phyloP scores from a whole-genome alignment of 2,797 vertebrate genomes.

The Fringilla coelebs region DNA sequence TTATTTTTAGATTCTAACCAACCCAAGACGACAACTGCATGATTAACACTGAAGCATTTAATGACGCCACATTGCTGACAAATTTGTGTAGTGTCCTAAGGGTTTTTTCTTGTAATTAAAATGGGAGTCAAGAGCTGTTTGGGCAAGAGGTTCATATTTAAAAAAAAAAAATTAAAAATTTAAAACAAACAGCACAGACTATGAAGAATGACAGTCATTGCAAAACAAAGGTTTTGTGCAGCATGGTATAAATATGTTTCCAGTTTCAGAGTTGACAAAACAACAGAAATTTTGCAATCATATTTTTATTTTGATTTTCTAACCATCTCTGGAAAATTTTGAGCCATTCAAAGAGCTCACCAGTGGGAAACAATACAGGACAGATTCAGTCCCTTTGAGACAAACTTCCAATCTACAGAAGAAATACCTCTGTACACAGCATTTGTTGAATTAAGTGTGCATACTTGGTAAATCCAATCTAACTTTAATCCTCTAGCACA shows the following conservation, averaged over 20 bases:
- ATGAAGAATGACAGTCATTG: not conserved
- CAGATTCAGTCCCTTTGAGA: not conserved
- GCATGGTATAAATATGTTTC: not conserved
- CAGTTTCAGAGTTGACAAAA: not conserved
- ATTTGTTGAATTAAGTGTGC: not conserved
- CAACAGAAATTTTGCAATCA: not conserved
- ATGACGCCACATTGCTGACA: not conserved
- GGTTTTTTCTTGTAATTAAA: constrained; percentile 30
- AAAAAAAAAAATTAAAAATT: not conserved
- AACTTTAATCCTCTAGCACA: not conserved
- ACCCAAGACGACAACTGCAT: not conserved
- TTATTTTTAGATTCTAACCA: not conserved
- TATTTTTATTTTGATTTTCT: not conserved
- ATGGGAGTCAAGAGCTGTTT: not conserved
- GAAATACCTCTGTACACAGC: not conserved
- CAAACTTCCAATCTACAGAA: not conserved
- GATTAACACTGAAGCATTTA: not conserved
- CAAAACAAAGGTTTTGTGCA: not conserved
- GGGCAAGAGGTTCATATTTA: not conserved
- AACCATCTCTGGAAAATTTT: not conserved
- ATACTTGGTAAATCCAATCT: not conserved
- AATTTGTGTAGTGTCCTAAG: not conserved
- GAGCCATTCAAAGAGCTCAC: not conserved
- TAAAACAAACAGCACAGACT: not conserved
- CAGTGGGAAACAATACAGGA: not conserved